phyloP scores from a whole-genome alignment of 1,140 invertebrate genomes.

The Ceratitis capitata region DNA sequence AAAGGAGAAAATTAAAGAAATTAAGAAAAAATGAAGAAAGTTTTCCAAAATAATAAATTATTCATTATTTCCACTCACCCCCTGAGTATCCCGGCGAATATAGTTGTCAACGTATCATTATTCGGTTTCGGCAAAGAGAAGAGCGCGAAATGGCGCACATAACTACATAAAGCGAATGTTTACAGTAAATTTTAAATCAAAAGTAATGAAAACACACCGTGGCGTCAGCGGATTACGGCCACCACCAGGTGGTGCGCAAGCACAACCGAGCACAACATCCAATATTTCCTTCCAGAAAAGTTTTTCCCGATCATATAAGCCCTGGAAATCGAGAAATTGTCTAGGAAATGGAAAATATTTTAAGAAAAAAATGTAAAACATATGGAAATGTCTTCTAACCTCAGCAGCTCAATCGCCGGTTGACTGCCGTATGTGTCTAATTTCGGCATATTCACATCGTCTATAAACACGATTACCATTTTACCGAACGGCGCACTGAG shows the following conservation, averaged over 20 bases:
- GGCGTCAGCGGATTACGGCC: constrained; percentile 85
- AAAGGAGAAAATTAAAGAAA: not conserved
- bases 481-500: constrained; percentile 88
- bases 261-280: constrained; percentile 82
- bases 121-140: constrained; percentile 78
- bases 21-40: not conserved
- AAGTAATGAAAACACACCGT: constrained; percentile 58
- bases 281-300: constrained; percentile 87
- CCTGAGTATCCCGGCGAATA: constrained; percentile 75
- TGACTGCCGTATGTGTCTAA: constrained; percentile 87
- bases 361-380: not conserved
- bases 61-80: constrained; percentile 38
- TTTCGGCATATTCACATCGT: constrained; percentile 92
- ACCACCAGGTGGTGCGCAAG: constrained; percentile 89
- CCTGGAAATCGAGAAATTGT: constrained; percentile 84
- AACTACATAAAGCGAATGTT: constrained; percentile 56
- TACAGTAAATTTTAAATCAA: not conserved
- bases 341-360: constrained; percentile 64
- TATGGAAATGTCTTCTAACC: constrained; percentile 64
- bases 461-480: constrained; percentile 78
- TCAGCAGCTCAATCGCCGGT: constrained; percentile 87
- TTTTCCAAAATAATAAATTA: not conserved
- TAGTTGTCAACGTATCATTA: constrained; percentile 79
- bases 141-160: constrained; percentile 86
- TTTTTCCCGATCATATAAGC: constrained; percentile 86